Evolutionary conservation across 1,140 invertebrate species (phyloP), one percentile per base, ranked within the genome.

Genomic region (Dreissena polymorpha): DNA sequence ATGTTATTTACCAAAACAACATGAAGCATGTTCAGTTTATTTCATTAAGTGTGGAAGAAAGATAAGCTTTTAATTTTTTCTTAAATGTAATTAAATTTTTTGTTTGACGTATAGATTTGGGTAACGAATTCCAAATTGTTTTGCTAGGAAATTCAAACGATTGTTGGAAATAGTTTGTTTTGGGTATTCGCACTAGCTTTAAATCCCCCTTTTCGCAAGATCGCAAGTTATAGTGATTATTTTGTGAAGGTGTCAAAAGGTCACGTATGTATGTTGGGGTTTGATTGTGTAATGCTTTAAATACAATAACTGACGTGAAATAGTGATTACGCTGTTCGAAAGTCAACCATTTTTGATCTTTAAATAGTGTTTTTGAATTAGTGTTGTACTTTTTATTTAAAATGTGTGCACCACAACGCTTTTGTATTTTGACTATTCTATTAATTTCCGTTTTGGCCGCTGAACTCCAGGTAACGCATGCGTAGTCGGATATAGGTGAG

Each of bases 371-470:
- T 23, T 16, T 27, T 23, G 65, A 68, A 27, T 21, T 21, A 23
- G 65, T 27, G 29, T 6, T 27, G 65, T 21, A 68, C 21, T 68
- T 27, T 68, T 68, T 68, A 27, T 68, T 29, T n/a, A 68, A 29
- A 68, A 68, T 68, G 6, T 25, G 21, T 68, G 21, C 29, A 23
- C 21, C 65, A 23, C 21, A 21, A 23, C 13, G 18, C 29, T 27
- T 68, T 68, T 68, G 65, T 25, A 68, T 25, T 27, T 68, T 68
- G 16, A 68, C 14, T 21, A 68, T 27, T 25, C 25, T 27, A 68
- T 68, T 27, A 27, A 68, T n/a, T 16, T 25, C 16, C 16, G 21
- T 29, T 25, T 68, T 27, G 3, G 16, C 29, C 14, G 21, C 21
- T 10, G 21, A 25, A 27, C 65, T 29, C 65, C 65, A 68, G 18